Base-by-base conservation (phyloP, 2,797 vertebrate genomes). In the Halcyon chelicuti region DNA sequence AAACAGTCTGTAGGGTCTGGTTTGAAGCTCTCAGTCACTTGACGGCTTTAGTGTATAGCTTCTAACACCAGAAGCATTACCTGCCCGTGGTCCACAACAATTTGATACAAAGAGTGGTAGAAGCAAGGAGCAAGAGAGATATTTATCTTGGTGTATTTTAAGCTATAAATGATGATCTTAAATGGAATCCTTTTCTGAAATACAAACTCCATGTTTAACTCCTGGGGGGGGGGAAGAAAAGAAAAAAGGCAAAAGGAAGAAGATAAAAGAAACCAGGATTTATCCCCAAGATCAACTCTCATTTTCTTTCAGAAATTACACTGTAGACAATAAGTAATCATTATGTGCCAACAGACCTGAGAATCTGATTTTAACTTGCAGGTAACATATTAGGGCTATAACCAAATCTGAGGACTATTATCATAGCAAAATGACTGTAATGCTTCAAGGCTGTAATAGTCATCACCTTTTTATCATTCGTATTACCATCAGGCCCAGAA, bases 401-500 rank as follows among this genome's bases (percentile, higher is more conserved):
- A 91, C 58, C 86, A 87, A 83, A 94, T 91, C 91, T 93, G 83
- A 95, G 76, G 54, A 93, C 90, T 93, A 97, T 96, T 96, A 95
- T 96, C 85, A 79, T 94, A 97, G 89, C 54, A 83, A 94, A 95
- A 97, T 95, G 90, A 72, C 88, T 92, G 88, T 93, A 94, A 91
- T 96, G 96, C 86, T 96, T 96, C 80, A 94, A 90, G 87, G 83
- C 91, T 90, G 14, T 91, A 96, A 88, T 40, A 93, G 74, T 71
- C 93, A 86, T 96, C 94, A 92, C 88, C 71, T 87, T 96, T 94
- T 96, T 94, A 96, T 96, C 94, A 93, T 93, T 86, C 86, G 33
- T 70, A 95, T 92, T 93, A 94, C 74, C 92, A 93, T 67, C 88
- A 74, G 71, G 82, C 83, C 77, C 86, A 86, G 94, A 88, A 95